A percentile compares a stretch with the other conserved stretches of the same genome.
Evolutionary conservation across 2,113 vertebrate genomes (phyloP).

Genomic region (Ibidorhyncha struthersii): DNA sequence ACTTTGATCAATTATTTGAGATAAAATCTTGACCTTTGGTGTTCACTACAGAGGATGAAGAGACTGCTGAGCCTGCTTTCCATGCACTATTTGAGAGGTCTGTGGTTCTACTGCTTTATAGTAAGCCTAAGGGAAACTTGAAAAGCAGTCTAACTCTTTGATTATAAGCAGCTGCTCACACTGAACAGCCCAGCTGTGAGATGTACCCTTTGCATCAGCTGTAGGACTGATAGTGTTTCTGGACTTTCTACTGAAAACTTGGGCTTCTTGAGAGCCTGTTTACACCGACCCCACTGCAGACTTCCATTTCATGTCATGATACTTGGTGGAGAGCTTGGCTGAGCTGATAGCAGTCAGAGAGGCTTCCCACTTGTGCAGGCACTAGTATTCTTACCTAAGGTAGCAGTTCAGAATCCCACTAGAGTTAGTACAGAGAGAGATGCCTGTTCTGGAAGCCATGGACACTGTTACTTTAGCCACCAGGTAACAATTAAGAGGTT

Average conservation of each 20-base stretch:
- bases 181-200: background rate
- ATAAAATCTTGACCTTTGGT: background rate
- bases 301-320: background rate
- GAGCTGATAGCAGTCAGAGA: background rate
- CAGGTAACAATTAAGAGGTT: background rate
- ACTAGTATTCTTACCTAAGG: background rate
- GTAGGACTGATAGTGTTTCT: background rate
- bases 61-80: background rate
- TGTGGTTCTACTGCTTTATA: background rate
- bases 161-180: background rate
- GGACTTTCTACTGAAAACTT: background rate
- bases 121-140: background rate
- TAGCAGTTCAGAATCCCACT: accelerated
- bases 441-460: background rate
- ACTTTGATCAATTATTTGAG: background rate
- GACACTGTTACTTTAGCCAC: background rate
- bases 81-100: background rate
- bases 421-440: background rate
- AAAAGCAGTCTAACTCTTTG: background rate
- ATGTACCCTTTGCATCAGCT: background rate
- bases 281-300: background rate
- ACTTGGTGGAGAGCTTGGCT: background rate
- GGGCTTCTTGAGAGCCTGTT: background rate
- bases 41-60: background rate
- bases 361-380: background rate